These are phyloP conservation scores for Cheirogaleus major DNA, from an alignment of 2,797 vertebrate species.

Conservation along the genomic window DNA sequence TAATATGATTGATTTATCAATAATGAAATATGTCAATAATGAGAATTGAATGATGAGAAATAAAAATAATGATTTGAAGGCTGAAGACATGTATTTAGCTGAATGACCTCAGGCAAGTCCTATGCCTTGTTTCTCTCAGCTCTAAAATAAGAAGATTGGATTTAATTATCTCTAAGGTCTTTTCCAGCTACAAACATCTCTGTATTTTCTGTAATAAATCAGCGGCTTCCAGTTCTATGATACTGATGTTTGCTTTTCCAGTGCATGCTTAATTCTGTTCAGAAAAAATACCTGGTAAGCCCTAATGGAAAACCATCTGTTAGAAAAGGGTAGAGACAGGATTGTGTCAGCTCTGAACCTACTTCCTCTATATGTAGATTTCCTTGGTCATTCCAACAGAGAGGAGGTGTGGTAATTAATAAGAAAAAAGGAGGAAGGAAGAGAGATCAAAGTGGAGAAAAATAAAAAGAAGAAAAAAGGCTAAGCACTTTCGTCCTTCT, in stretches of 20 bases:
- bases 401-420: background rate
- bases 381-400: background rate
- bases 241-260: constrained; percentile 28
- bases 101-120: background rate
- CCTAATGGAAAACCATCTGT: background rate
- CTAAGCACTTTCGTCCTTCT: background rate
- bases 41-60: background rate
- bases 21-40: too few relatives aligned
- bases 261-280: constrained; percentile 8
- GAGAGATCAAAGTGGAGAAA: background rate
- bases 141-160: constrained; percentile 30
- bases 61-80: constrained; percentile 17
- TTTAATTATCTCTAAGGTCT: constrained; percentile 16
- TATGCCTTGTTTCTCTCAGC: background rate
- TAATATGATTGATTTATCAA: background rate
- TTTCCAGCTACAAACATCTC: background rate
- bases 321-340: background rate
- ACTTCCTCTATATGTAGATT: background rate
- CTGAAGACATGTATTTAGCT: background rate
- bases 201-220: constrained; percentile 43
- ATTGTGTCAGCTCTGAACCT: background rate
- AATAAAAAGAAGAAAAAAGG: background rate
- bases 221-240: background rate
- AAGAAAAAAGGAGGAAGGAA: background rate
- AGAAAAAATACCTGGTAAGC: background rate